Base-by-base conservation (phyloP, 2,797 vertebrate genomes). In the Characodon lateralis region DNA sequence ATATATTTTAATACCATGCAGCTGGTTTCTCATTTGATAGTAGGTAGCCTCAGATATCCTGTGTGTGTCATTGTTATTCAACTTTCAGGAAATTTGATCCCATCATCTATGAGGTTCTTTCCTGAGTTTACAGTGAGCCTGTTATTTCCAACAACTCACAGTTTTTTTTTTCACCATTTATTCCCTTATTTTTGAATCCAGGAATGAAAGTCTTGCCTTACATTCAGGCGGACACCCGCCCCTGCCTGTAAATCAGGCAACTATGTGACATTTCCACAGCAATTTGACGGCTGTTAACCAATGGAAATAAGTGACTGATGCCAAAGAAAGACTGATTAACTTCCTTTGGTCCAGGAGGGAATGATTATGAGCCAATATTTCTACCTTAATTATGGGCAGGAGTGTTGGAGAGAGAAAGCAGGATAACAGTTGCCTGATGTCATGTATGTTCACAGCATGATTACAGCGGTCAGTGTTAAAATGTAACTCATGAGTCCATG, bases 311-410 rank as follows among this genome's bases (percentile, higher is more conserved):
- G 26, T 72, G 74, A 78, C 74, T 71, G 66, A 82, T 51, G 89
- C 83, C 87, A 92, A 61, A 63, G 80, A 58, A 80, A 59, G 79
- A 79, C 83, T 89, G 77, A 89, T 89, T 78, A 86, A 89, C 71
- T 84, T 76, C 22, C 78, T 76, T n/a, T 63, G 69, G 76, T 66
- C 81, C 50, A 2, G 22, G 26, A 63, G 70, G 81, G 83, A 75
- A 83, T 78, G 73, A 59, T 83, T 87, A 80, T 31, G 75, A 82
- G 73, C 79, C 74, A 74, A 81, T 81, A 83, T 89, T 87, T 78
- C 65, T 70, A 82, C 24, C 73, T 39, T 78, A 81, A 88, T 87
- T 80, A 89, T 77, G 81, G 82, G 78, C 72, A 41, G n/a, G 65
- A 76, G 76, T 78, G 35, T 89, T 14, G 13, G 3, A 2, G 79